A percentile compares a stretch with the other conserved stretches of the same genome.
Conservation (phyloP, 2,797 vertebrate species). For the Sebastes miniatus region DNA sequence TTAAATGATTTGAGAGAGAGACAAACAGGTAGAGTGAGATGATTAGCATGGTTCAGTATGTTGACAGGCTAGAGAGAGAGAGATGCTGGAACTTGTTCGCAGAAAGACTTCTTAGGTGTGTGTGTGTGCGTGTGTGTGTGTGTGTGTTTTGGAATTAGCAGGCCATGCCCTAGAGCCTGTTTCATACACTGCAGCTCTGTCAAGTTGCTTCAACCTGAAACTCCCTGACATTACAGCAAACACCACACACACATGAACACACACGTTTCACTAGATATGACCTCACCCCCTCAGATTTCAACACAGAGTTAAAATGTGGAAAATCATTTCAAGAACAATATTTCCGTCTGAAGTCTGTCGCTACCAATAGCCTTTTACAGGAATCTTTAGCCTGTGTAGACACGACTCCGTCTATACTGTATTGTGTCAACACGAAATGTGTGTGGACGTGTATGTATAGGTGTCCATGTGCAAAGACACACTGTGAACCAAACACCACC, state of each 20-base stretch:
- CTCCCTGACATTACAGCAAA: constrained; percentile 74
- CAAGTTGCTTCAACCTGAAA: constrained; percentile 76
- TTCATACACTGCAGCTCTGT: constrained; percentile 72
- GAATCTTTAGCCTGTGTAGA: constrained; percentile 90
- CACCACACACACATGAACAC: constrained; percentile 40
- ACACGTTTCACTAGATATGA: constrained; percentile 33
- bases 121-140: constrained; percentile 17
- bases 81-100: constrained; percentile 80
- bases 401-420: constrained; percentile 85
- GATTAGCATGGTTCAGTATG: constrained; percentile 67
- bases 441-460: constrained; percentile 74
- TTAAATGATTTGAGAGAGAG: constrained; percentile 7
- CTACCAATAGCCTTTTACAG: constrained; percentile 80
- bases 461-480: constrained; percentile 73
- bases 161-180: constrained; percentile 72
- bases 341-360: constrained; percentile 80
- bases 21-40: constrained; percentile 66
- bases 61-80: constrained; percentile 71
- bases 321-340: constrained; percentile 48
- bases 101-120: constrained; percentile 57
- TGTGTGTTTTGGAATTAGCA: constrained; percentile 63
- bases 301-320: constrained; percentile 29
- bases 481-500: constrained; percentile 70
- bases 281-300: constrained; percentile 55
- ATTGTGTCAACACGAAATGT: constrained; percentile 88